Evolutionary conservation across 2,888 invertebrate species (phyloP), one percentile per base, ranked within the genome.

Genomic region (Bursaphelenchus okinawaensis): DNA sequence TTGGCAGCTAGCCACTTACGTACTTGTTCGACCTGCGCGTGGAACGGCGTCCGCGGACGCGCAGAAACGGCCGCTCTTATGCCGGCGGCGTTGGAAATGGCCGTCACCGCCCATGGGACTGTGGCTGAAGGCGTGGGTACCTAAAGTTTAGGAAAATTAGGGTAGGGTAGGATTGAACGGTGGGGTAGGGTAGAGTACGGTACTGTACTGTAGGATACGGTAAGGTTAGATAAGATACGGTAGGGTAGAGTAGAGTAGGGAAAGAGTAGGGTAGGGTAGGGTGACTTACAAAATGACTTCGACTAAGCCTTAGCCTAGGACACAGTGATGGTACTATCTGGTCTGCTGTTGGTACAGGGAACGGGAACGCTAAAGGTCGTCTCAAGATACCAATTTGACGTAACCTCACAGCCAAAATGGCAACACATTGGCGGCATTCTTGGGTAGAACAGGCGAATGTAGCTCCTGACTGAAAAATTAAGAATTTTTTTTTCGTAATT

Each of bases 401-500:
- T 16, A 80, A 65, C 40, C 76, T 71, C 60, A 72, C 68, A 60
- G 71, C 71, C 20, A 78, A 65, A 28, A 75, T 57, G 22, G 72
- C 71, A 51, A 72, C 79, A 62, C 80, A 80, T 54, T 77, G 74
- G 26, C 68, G 73, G 63, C 80, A 80, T 58, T 77, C 76, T 28
- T 65, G 54, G 7, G 72, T 63, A 0, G 40, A 52, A 59, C 80
- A 80, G 1, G 59, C 27, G 55, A 78, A 77, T 4, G 75, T 74
- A 8, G 68, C 71, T 20, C 68, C 66, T 40, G 74, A 74, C 79
- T 79, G 65, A 27, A 75, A 70, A 8, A n/a, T 22, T 19, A 7
- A 3, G 3, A 56, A 57, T 19, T 57, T 20, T 22, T 12, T 22
- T 3, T 28, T 12, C 1, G 29, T 16, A 24, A 27, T 64, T 20